Conservation (phyloP, 2,113 vertebrate species). For the Ginglymostoma cirratum region DNA sequence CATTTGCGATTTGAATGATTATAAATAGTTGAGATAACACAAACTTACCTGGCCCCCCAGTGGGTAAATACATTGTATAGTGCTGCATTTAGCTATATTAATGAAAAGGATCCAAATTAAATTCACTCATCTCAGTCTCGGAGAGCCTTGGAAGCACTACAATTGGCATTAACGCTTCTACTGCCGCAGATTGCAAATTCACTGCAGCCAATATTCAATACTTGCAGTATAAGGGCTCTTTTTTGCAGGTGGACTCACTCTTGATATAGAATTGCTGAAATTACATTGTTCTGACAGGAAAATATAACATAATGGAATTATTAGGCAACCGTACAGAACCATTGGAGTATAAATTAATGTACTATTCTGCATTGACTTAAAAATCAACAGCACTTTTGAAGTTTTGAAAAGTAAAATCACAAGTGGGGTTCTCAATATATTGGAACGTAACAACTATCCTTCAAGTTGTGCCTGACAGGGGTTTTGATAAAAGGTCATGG, state of each 20-base stretch:
- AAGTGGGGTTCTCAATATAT: not conserved
- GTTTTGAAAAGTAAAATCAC: not conserved
- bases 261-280: not conserved
- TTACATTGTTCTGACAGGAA: not conserved
- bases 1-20: not conserved
- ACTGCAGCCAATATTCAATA: not conserved
- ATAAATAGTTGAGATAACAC: not conserved
- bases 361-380: not conserved
- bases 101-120: not conserved
- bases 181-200: not conserved
- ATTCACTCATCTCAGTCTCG: not conserved
- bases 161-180: not conserved
- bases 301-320: not conserved
- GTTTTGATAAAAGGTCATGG: not conserved
- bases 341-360: not conserved
- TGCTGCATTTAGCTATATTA: not conserved
- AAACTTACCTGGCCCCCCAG: not conserved
- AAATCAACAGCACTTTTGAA: not conserved
- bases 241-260: not conserved
- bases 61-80: not conserved
- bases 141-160: not conserved
- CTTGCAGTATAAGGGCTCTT: not conserved
- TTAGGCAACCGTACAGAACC: not conserved
- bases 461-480: not conserved
- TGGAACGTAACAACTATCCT: not conserved